Evolutionary conservation across 2,797 vertebrate species (phyloP), one percentile per base, ranked within the genome.

Genomic region (Lates japonicus): DNA sequence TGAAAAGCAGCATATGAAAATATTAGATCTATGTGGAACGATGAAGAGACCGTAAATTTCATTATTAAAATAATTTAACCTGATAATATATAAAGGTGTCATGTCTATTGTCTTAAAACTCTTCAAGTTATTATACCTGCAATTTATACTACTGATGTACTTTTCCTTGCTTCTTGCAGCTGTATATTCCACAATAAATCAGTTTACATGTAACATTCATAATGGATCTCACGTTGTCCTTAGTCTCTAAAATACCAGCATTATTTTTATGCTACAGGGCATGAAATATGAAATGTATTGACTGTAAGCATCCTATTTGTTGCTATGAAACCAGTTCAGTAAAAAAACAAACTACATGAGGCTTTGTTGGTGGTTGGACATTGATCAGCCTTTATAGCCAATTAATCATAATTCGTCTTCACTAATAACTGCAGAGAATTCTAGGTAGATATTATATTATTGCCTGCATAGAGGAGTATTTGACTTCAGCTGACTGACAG

Each of bases 391-490:
- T 80, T 78, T 66, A 61, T 83, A 76, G 82, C 49, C 69, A 83
- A 83, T 88, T 88, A 81, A 81, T 78, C 73, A 20, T 68, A 44
- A 62, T 82, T 61, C 48, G 59, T 84, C 67, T 83, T 82, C 66
- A 77, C 62, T 69, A 33, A 59, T 20, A 72, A 81, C 60, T 76
- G 67, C 58, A 25, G 42, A 54, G 22, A 81, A 74, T 82, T 76
- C 67, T 19, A 41, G 25, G 3, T 29, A 11, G 35, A 41, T 42
- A 29, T 29, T 3, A 17, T 57, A 29, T 57, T 55, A 25, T 8
- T 60, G 35, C 31, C 37, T 14, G 2, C 6, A 49, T 1, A 31
- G 29, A 58, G 11, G 2, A 14, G 22, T 12, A 25, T n/a, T 49
- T 63, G 7, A 68, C 49, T 19, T 63, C 29, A 44, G 11, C 35